phyloP scores from a whole-genome alignment of 2,113 vertebrate genomes.

The Carettochelys insculpta region DNA sequence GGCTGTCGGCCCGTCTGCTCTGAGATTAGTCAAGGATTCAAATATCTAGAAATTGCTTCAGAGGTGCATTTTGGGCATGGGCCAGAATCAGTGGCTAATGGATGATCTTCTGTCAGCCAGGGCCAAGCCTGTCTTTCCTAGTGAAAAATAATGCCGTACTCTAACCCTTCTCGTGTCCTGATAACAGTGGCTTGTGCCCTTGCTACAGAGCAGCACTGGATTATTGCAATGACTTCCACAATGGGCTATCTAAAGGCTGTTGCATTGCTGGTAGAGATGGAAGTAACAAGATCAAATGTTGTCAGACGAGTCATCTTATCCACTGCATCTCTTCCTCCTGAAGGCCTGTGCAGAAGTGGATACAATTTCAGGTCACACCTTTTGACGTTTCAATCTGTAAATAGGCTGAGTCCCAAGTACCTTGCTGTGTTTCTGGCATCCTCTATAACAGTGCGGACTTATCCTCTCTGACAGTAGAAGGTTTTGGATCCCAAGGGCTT shows the following conservation, averaged over 20 bases:
- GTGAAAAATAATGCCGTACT: background rate
- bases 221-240: background rate
- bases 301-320: background rate
- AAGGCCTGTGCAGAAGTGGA: fast-evolving
- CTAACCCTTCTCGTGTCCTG: background rate
- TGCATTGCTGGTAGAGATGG: background rate
- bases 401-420: background rate
- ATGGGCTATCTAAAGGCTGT: background rate
- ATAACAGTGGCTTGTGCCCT: background rate
- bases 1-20: no score
- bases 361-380: slow-evolving; percentile 8
- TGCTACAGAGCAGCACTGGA: background rate
- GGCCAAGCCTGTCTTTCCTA: background rate
- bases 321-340: background rate
- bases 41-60: background rate
- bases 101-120: background rate
- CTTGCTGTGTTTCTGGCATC: background rate
- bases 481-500: background rate
- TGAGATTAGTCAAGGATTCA: no score
- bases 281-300: background rate
- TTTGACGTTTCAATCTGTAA: slow-evolving; percentile 36
- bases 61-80: background rate
- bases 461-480: background rate
- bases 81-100: background rate
- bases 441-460: background rate